These are phyloP conservation scores for Aulostomus chinensis DNA, from an alignment of 2,797 vertebrate genomes.

Conservation along the genomic window DNA sequence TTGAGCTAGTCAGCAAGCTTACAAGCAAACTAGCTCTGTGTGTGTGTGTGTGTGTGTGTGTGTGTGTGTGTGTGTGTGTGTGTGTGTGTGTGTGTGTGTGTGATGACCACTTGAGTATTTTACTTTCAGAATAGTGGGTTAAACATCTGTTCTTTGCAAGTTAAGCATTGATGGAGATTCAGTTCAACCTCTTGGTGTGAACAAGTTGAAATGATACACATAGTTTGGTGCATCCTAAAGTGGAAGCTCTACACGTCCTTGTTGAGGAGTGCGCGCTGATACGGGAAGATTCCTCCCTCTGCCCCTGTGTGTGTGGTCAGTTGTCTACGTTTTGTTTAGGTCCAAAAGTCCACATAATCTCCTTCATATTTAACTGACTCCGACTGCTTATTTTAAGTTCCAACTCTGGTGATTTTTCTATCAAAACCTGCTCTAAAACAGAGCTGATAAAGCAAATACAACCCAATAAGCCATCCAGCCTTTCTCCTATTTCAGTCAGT, in stretches of 20 bases:
- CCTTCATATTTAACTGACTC: neutral
- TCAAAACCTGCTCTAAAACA: neutral
- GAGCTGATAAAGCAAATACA: neutral
- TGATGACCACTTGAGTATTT: neutral
- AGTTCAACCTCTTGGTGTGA: too few species aligned
- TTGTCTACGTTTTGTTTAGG: constrained; percentile 22
- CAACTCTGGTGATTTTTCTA: too few species aligned
- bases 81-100: neutral
- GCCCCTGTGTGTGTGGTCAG: constrained; percentile 39
- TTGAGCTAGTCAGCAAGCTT: too few species aligned
- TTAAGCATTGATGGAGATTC: too few species aligned
- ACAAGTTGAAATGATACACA: too few species aligned
- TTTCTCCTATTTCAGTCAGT: neutral
- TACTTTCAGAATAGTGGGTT: too few species aligned
- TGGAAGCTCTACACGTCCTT: constrained; percentile 28
- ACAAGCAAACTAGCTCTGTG: too few species aligned
- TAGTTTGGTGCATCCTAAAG: too few species aligned
- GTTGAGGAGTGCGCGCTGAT: constrained; percentile 41
- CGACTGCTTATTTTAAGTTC: neutral
- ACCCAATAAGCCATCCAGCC: neutral
- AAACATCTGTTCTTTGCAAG: too few species aligned
- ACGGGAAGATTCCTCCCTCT: constrained; percentile 66
- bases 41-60: too few species aligned
- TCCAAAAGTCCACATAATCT: constrained; percentile 44
- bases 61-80: too few species aligned